These are phyloP conservation scores for Toxostoma redivivum DNA, from an alignment of 2,113 vertebrate species.

Conservation along the genomic window DNA sequence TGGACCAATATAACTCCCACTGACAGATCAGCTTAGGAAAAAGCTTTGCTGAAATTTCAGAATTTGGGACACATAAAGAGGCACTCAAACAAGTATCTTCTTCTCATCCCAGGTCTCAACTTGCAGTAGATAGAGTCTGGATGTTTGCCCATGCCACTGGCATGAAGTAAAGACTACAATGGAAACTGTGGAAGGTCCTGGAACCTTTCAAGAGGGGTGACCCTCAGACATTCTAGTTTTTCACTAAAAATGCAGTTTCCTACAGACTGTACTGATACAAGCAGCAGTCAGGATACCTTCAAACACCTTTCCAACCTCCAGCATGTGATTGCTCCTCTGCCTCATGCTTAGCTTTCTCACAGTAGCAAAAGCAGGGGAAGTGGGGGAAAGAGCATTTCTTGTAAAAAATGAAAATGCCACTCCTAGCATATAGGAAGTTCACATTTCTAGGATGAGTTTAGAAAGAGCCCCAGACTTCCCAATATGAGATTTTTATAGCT, in stretches of 20 bases:
- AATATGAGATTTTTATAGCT: neutral
- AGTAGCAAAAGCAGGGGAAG: neutral
- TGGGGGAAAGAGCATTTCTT: neutral
- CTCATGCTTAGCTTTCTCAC: neutral
- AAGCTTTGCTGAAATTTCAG: neutral
- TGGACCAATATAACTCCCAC: neutral
- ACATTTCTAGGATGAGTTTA: neutral
- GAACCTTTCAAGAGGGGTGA: neutral
- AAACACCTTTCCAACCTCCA: neutral
- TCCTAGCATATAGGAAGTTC: neutral
- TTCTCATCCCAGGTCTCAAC: neutral
- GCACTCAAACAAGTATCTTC: neutral
- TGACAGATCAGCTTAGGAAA: neutral
- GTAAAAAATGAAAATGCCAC: neutral
- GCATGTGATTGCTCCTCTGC: neutral
- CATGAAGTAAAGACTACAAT: neutral
- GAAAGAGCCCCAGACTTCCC: neutral
- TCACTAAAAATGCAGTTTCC: neutral
- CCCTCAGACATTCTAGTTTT: neutral
- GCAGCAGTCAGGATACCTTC: neutral
- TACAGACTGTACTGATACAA: neutral
- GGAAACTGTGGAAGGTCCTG: neutral
- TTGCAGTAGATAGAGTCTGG: neutral
- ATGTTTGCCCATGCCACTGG: rapidly evolving
- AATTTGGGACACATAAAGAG: neutral